Evolutionary conservation across 2,888 invertebrate species (phyloP).

Genomic region (Hecatera dysodea): DNA sequence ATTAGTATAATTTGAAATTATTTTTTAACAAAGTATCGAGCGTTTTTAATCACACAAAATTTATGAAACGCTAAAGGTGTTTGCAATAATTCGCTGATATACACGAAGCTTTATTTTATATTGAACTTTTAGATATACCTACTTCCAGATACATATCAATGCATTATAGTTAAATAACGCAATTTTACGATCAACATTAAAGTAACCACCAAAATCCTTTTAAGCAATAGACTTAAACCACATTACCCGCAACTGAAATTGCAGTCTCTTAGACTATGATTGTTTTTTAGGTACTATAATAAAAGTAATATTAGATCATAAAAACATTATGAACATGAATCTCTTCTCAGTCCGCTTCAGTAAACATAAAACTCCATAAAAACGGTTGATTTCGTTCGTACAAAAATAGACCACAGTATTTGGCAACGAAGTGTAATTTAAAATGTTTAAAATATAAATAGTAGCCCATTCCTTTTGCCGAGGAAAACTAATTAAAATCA

Average conservation of each 20-base stretch:
- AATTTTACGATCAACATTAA: background rate
- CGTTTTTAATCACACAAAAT: no score
- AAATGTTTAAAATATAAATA: background rate
- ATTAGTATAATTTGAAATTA: no score
- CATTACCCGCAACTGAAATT: background rate
- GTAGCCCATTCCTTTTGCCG: background rate
- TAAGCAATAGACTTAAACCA: background rate
- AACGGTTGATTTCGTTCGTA: conserved; percentile 25
- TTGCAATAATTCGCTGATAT: no score
- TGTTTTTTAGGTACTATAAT: conserved; percentile 4
- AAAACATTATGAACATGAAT: conserved; percentile 20
- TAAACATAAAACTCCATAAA: conserved; percentile 25
- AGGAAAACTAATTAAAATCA: conserved; percentile 23
- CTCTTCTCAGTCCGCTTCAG: conserved; percentile 4
- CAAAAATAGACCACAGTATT: background rate
- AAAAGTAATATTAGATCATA: conserved; percentile 35
- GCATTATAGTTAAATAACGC: background rate
- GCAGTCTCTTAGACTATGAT: conserved; percentile 9
- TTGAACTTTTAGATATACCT: background rate
- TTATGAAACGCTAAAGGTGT: no score
- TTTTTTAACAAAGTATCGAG: no score
- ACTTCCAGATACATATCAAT: background rate
- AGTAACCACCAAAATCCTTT: background rate
- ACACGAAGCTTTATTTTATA: background rate
- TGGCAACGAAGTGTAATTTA: background rate